phyloP scores from a whole-genome alignment of 1,140 invertebrate species.

The Aphaenogaster floridana region DNA sequence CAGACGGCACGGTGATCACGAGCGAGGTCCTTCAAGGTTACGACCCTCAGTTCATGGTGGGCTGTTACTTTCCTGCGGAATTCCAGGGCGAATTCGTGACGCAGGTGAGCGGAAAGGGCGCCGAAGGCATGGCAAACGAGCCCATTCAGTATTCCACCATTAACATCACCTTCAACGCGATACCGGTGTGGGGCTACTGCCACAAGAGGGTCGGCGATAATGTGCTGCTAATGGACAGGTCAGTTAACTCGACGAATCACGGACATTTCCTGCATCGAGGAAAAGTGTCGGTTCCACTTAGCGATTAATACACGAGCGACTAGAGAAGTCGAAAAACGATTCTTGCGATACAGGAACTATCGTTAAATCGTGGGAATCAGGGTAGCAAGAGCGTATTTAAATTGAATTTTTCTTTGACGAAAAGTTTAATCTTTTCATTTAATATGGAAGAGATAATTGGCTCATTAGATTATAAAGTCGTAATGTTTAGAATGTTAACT shows the following conservation, averaged over 20 bases:
- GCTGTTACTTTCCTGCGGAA: conserved; percentile 91
- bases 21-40: conserved; percentile 75
- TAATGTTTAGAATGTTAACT: background rate
- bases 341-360: background rate
- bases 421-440: background rate
- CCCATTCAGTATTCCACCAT: conserved; percentile 89
- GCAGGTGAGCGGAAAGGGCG: conserved; percentile 87
- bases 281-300: background rate
- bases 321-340: background rate
- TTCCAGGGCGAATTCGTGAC: conserved; percentile 90
- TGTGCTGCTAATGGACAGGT: conserved; percentile 90
- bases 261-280: conserved; percentile 30
- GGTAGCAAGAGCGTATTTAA: background rate
- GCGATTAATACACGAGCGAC: background rate
- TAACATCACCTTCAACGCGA: conserved; percentile 89
- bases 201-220: conserved; percentile 89
- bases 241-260: conserved; percentile 69
- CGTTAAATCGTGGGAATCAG: conserved; percentile 8
- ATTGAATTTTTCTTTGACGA: background rate
- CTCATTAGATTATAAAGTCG: background rate
- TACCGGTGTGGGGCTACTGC: conserved; percentile 91
- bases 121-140: conserved; percentile 82
- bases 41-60: conserved; percentile 79
- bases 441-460: background rate
- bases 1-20: conserved; percentile 74